Evolutionary conservation across 2,113 vertebrate genomes (phyloP).

Genomic region (Laticauda laticaudata): DNA sequence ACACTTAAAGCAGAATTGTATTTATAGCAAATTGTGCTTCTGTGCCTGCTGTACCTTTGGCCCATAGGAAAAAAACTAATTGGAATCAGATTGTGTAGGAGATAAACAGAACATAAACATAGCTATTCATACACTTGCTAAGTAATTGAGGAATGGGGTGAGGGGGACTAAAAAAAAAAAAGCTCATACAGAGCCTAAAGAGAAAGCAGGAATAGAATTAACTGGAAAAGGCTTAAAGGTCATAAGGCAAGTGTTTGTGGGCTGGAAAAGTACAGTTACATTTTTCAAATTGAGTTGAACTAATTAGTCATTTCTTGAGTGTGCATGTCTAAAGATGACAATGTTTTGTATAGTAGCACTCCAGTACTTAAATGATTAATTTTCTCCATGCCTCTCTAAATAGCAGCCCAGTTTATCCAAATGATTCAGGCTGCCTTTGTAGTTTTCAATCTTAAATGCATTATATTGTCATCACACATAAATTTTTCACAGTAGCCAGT

Average conservation of each 20-base stretch:
- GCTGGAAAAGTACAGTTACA: neutral
- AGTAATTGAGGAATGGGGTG: neutral
- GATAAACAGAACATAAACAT: neutral
- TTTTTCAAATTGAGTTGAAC: neutral
- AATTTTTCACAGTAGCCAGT: neutral
- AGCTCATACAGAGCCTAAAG: neutral
- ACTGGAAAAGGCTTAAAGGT: neutral
- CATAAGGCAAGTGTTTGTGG: neutral
- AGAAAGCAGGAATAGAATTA: neutral
- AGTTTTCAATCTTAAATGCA: neutral
- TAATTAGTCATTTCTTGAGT: neutral
- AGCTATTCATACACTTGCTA: neutral
- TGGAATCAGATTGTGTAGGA: neutral
- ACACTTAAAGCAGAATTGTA: conserved; percentile 62
- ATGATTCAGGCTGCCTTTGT: neutral
- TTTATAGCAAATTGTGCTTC: conserved; percentile 57
- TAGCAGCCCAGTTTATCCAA: neutral
- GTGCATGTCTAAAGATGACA: neutral
- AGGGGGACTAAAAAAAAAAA: neutral
- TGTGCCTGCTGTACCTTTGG: conserved; percentile 7
- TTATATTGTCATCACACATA: neutral
- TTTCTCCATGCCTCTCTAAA: neutral
- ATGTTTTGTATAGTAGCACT: neutral
- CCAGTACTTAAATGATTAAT: neutral
- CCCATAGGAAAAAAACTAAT: conserved; percentile 1